Percentiles rank a stretch among this genome's conserved stretches.
These are phyloP conservation scores for Eurosta solidaginis DNA, from an alignment of 1,140 invertebrate genomes.

Conservation along the genomic window DNA sequence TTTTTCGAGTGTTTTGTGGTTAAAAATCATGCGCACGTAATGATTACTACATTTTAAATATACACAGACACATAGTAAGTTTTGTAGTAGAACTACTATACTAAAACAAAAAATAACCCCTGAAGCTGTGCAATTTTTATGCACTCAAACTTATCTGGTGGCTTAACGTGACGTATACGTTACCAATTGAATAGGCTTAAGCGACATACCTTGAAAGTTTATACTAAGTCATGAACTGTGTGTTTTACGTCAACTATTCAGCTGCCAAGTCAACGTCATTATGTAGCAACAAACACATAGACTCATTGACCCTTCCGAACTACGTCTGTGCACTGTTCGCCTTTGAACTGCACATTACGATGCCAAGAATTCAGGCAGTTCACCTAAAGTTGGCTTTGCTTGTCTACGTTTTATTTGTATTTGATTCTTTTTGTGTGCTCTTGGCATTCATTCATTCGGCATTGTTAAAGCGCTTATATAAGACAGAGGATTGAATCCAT, in stretches of 20 bases:
- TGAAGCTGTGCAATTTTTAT: not conserved
- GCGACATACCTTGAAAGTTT: not conserved
- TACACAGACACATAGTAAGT: not conserved
- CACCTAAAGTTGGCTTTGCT: conserved; percentile 7
- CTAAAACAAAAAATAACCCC: not conserved
- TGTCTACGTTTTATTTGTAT: not conserved
- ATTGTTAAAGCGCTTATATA: not conserved
- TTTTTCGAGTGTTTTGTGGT: too few species aligned
- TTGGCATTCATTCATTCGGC: conserved; percentile 16
- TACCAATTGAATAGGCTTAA: not conserved
- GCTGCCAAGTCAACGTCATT: conserved; percentile 8
- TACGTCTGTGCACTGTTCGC: not conserved
- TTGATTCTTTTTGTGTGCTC: conserved; percentile 5
- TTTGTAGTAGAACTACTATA: not conserved
- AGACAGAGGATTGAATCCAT: too few species aligned
- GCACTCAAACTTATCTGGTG: not conserved
- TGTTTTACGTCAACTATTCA: not conserved
- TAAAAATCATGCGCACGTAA: too few species aligned
- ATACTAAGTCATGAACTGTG: not conserved
- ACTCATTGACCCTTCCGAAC: not conserved
- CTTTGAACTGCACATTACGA: not conserved
- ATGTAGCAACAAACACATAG: not conserved
- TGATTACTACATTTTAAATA: too few species aligned
- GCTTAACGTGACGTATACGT: not conserved
- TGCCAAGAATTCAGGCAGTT: not conserved